Conservation (phyloP, 2,888 invertebrate genomes). For the Dione vanillae region DNA sequence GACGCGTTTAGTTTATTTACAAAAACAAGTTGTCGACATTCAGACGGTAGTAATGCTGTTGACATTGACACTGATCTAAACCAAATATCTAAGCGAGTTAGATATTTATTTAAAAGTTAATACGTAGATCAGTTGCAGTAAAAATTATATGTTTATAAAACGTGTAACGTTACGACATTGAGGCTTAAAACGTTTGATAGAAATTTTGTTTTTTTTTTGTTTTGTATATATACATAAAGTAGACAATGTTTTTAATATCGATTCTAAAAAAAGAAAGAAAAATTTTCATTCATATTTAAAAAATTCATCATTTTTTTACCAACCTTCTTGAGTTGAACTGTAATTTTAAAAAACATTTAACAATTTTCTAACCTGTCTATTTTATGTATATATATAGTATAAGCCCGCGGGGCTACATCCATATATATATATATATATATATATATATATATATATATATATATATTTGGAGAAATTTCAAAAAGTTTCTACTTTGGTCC, state of each 20-base stretch:
- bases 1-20: constrained; percentile 64
- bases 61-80: constrained; percentile 39
- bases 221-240: constrained; percentile 3
- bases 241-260: background rate
- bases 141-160: constrained; percentile 27
- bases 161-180: constrained; percentile 40
- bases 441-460: no score
- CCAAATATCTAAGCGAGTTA: constrained; percentile 4
- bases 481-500: constrained; percentile 37
- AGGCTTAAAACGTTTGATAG: constrained; percentile 41
- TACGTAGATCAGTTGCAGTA: constrained; percentile 26
- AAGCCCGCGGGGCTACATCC: background rate
- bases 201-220: background rate
- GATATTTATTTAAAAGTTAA: constrained; percentile 4
- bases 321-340: no score
- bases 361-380: background rate
- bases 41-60: constrained; percentile 54
- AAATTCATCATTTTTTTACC: background rate
- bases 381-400: constrained; percentile 3
- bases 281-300: background rate
- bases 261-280: background rate
- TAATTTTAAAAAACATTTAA: no score
- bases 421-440: no score
- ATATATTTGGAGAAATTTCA: constrained; percentile 2
- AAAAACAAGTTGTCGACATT: constrained; percentile 63